Conservation (phyloP, 2,113 vertebrate species). For the Lophura nycthemera region DNA sequence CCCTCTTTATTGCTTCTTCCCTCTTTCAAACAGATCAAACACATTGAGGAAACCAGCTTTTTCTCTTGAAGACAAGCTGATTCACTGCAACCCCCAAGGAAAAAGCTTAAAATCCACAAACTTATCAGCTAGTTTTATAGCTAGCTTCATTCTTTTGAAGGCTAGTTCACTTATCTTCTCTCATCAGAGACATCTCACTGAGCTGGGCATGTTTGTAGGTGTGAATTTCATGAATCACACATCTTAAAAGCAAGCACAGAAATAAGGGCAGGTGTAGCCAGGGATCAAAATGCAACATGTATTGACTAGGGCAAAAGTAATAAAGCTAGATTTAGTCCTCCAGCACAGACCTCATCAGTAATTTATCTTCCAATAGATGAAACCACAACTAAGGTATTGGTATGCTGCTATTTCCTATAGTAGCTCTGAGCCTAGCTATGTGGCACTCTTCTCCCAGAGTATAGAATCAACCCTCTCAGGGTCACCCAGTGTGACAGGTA, state of each 20-base stretch:
- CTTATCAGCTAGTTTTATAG: conserved; percentile 17
- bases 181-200: neutral
- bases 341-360: neutral
- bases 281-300: neutral
- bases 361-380: neutral
- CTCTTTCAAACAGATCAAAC: conserved; percentile 1
- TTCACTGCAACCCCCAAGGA: neutral
- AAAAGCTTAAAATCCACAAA: neutral
- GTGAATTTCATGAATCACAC: neutral
- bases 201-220: neutral
- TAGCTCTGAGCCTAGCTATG: neutral
- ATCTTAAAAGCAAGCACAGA: neutral
- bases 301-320: neutral
- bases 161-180: neutral
- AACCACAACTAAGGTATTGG: neutral
- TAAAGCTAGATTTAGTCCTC: neutral
- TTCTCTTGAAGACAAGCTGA: neutral
- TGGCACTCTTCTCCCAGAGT: neutral
- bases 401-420: neutral
- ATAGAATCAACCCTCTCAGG: neutral
- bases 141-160: conserved; percentile 2
- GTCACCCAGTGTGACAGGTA: fast-evolving
- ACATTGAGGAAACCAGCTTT: neutral
- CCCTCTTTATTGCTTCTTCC: neutral
- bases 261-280: neutral